Evolutionary conservation across 1,140 invertebrate genomes (phyloP).

Genomic region (Brachionus calyciflorus): DNA sequence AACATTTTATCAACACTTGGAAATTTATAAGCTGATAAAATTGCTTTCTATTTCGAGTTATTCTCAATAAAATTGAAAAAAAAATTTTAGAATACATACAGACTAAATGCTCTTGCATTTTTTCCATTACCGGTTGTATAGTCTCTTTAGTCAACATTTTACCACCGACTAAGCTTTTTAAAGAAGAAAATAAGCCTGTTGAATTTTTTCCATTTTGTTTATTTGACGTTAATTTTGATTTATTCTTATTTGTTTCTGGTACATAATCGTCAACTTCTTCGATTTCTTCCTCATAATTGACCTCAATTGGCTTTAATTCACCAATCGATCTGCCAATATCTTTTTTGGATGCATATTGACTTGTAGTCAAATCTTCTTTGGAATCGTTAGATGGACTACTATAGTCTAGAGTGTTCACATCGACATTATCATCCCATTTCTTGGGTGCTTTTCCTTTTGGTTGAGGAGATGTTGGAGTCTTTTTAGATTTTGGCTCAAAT

Average conservation of each 20-base stretch:
- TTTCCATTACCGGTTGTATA: conserved; percentile 82
- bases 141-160: conserved; percentile 63
- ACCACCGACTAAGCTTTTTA: conserved; percentile 67
- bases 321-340: neutral
- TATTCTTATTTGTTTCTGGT: conserved; percentile 43
- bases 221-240: neutral
- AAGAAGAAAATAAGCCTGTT: conserved; percentile 61
- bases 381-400: conserved; percentile 13
- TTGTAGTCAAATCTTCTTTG: neutral
- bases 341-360: conserved; percentile 29
- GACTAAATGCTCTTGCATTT: conserved; percentile 85
- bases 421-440: conserved; percentile 80
- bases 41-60: neutral
- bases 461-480: neutral
- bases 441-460: conserved; percentile 77
- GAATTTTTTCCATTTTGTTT: conserved; percentile 51
- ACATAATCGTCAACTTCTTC: conserved; percentile 46
- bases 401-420: conserved; percentile 62
- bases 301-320: conserved; percentile 40
- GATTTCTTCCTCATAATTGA: neutral
- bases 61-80: neutral
- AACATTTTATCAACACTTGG: too few relatives aligned
- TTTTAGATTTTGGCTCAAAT: conserved; percentile 45
- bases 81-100: neutral
- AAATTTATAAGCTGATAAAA: neutral